Evolutionary conservation across 2,888 invertebrate species (phyloP).

Genomic region (Ommatoiulus sabulosus): DNA sequence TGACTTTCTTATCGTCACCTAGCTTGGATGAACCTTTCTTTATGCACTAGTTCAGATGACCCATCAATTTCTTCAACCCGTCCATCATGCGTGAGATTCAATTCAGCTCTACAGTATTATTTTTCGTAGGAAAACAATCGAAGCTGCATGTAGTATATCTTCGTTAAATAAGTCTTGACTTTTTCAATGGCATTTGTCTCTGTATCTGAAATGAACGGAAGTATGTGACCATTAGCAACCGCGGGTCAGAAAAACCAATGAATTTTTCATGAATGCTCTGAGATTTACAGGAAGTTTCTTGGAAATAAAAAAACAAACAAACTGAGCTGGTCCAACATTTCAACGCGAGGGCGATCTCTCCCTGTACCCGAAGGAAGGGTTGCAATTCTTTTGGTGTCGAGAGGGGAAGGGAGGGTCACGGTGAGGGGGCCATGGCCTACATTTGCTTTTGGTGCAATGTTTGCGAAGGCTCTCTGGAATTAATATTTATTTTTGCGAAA

Average conservation of each 20-base stretch:
- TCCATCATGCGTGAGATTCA: background rate
- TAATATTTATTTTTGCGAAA: constrained; percentile 10
- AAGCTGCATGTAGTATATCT: background rate
- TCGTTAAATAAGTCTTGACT: background rate
- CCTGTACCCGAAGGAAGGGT: too few relatives aligned
- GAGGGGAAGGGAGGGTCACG: background rate
- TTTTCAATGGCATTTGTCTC: background rate
- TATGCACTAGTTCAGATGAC: background rate
- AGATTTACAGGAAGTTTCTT: background rate
- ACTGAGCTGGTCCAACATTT: background rate
- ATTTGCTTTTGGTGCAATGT: background rate
- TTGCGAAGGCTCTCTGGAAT: constrained; percentile 12
- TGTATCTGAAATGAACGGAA: too few relatives aligned
- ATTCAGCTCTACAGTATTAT: background rate
- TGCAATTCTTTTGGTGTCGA: background rate
- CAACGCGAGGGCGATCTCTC: background rate
- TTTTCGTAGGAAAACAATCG: background rate
- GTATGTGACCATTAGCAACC: too few relatives aligned
- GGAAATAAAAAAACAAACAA: background rate
- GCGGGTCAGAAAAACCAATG: too few relatives aligned
- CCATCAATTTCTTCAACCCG: background rate
- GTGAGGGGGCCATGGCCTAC: background rate
- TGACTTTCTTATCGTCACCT: too few relatives aligned
- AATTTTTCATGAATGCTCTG: background rate
- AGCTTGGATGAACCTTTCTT: background rate